These are phyloP conservation scores for Metopolophium dirhodum DNA, from an alignment of 1,140 invertebrate genomes.

Conservation along the genomic window DNA sequence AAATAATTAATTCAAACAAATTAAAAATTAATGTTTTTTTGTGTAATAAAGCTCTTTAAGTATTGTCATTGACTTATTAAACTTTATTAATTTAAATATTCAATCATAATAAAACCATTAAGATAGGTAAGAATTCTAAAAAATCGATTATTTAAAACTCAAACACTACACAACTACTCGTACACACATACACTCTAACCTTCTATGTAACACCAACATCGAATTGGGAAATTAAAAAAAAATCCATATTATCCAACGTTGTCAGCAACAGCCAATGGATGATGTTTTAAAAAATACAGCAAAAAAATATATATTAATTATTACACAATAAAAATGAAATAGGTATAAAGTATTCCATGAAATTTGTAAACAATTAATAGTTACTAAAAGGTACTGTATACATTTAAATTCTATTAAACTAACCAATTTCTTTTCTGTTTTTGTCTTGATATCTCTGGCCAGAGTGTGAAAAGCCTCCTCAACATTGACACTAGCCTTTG, in stretches of 20 bases:
- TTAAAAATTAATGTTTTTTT: background rate
- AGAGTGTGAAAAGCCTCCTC: conserved; percentile 92
- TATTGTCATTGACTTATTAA: background rate
- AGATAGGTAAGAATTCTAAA: background rate
- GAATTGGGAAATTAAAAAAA: conserved; percentile 36
- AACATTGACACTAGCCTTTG: conserved; percentile 89
- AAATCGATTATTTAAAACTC: background rate
- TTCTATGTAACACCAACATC: conserved; percentile 1
- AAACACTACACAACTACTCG: background rate
- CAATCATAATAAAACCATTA: conserved; percentile 16
- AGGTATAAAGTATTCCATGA: background rate
- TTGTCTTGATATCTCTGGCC: conserved; percentile 91
- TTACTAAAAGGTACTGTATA: too few relatives aligned
- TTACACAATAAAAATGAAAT: background rate
- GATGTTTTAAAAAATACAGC: conserved; percentile 27
- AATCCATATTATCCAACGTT: conserved; percentile 21
- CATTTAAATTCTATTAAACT: conserved; percentile 60
- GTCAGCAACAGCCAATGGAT: conserved; percentile 14
- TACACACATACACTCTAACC: conserved; percentile 27
- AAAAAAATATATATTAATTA: conserved; percentile 19
- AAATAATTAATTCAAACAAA: conserved; percentile 15
- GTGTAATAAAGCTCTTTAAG: background rate
- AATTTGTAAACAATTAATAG: background rate
- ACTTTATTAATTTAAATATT: background rate
- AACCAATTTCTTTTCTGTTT: conserved; percentile 96